phyloP scores from a whole-genome alignment of 1,140 invertebrate species.

The Conopomorpha cramerella region DNA sequence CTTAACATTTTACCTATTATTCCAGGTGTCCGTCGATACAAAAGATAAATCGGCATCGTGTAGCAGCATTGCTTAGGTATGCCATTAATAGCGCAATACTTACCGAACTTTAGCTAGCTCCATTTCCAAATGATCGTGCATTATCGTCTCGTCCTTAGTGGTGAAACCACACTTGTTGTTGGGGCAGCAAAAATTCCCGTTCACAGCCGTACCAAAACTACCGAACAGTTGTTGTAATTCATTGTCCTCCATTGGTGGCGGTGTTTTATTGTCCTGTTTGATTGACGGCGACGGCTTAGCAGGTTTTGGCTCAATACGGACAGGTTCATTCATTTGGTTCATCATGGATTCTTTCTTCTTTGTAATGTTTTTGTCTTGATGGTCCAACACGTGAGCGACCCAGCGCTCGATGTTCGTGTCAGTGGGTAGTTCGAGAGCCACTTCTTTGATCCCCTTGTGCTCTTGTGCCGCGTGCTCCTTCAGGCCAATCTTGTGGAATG shows the following conservation, averaged over 20 bases:
- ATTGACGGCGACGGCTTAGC: too few species aligned
- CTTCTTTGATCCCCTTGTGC: slow-evolving; percentile 17
- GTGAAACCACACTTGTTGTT: slow-evolving; percentile 23
- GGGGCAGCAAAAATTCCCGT: slow-evolving; percentile 24
- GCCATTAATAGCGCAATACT: too few species aligned
- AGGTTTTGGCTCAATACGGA: slow-evolving; percentile 3
- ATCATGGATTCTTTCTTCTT: slow-evolving; percentile 23
- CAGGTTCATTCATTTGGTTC: slow-evolving; percentile 15
- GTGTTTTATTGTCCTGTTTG: too few species aligned
- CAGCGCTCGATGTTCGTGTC: slow-evolving; percentile 28
- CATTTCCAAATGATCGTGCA: slow-evolving; percentile 32
- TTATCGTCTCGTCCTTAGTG: slow-evolving; percentile 17
- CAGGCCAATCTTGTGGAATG: slow-evolving; percentile 34
- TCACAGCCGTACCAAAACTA: slow-evolving; percentile 15
- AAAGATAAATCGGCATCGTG: too few species aligned
- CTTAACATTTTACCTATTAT: too few species aligned
- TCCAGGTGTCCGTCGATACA: too few species aligned
- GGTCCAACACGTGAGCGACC: slow-evolving; percentile 21
- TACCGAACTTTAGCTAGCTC: slow-evolving; percentile 42
- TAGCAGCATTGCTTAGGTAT: too few species aligned
- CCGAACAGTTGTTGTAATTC: slow-evolving; percentile 16
- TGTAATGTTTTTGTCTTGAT: slow-evolving; percentile 23
- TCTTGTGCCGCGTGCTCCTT: slow-evolving; percentile 30
- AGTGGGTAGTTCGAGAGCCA: slow-evolving; percentile 18
- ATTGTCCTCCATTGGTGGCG: background rate